Base-by-base conservation (phyloP, 2,888 invertebrate species). In the Trachelus troglodyta region DNA sequence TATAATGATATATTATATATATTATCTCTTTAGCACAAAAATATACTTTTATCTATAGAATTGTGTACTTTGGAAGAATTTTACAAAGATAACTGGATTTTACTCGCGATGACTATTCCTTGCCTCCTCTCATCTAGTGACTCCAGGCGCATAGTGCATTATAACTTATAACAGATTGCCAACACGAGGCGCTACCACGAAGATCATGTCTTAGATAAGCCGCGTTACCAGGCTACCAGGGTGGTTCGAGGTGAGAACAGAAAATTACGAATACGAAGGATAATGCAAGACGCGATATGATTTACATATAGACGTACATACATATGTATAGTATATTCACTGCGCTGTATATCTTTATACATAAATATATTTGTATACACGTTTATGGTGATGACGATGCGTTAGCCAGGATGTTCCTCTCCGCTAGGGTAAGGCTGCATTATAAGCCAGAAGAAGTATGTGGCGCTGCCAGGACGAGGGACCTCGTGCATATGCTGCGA, bases 81-180 rank as follows among this genome's bases (percentile, higher is more conserved):
- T 6, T 23, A 56, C 23, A 71, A 23, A 30, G 15, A 23, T 71
- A 71, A 71, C 23, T 30, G 71, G 71, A 71, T 71, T 12, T 23
- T 71, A 2, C 31, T n/a, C 71, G 30, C 71, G 30, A 71, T 31
- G 71, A 71, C 34, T 12, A 71, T 34, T 33, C 71, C 71, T 71
- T 71, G 15, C 30, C 71, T 71, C 12, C 71, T 71, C 30, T 30
- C 71, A 11, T 71, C 71, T 71, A 71, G 30, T 71, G 71, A 71
- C 71, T 34, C 31, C 31, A 30, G 31, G 23, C 30, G 30, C 30
- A 30, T 33, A 31, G 71, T 23, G 11, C 15, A 30, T 34, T 71
- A 69, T 78, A 75, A 76, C 78, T 34, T 71, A 69, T 78, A 75
- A 76, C 78, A 73, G 75, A 78, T 78, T 76, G 75, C 78, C 78